Evolutionary conservation across 2,888 invertebrate genomes (phyloP).

Genomic region (Lobophora halterata): DNA sequence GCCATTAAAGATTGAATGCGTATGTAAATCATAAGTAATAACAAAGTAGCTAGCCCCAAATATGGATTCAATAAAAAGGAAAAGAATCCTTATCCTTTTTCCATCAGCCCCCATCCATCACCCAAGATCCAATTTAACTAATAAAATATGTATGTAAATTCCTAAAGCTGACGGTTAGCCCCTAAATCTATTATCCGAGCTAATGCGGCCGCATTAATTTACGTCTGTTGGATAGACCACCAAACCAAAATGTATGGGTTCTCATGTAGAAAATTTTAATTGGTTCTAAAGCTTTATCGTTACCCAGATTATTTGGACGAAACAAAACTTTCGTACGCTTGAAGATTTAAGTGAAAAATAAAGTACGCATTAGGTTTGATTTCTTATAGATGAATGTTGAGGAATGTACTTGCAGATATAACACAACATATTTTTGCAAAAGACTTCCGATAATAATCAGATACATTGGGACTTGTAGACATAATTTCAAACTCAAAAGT

Average conservation of each 20-base stretch:
- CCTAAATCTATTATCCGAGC: conserved; percentile 20
- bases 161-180: conserved; percentile 14
- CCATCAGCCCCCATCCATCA: conserved; percentile 13
- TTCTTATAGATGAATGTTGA: too few species aligned
- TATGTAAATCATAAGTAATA: background rate
- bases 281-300: too few species aligned
- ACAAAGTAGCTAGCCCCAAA: background rate
- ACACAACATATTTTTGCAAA: too few species aligned
- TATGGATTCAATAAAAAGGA: background rate
- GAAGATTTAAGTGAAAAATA: too few species aligned
- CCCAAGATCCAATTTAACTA: conserved; percentile 16
- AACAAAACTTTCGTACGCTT: too few species aligned
- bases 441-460: too few species aligned
- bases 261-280: background rate
- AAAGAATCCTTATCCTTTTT: background rate
- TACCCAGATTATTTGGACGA: too few species aligned
- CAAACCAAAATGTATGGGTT: conserved; percentile 5
- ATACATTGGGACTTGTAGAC: too few species aligned
- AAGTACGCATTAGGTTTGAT: too few species aligned
- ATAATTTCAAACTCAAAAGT: too few species aligned
- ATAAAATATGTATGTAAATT: conserved; percentile 21
- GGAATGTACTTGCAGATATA: too few species aligned
- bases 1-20: too few species aligned
- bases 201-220: conserved; percentile 22
- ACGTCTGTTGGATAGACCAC: conserved; percentile 4